Conservation (phyloP, 2,888 invertebrate genomes). For the Fissipunctia ypsillon region DNA sequence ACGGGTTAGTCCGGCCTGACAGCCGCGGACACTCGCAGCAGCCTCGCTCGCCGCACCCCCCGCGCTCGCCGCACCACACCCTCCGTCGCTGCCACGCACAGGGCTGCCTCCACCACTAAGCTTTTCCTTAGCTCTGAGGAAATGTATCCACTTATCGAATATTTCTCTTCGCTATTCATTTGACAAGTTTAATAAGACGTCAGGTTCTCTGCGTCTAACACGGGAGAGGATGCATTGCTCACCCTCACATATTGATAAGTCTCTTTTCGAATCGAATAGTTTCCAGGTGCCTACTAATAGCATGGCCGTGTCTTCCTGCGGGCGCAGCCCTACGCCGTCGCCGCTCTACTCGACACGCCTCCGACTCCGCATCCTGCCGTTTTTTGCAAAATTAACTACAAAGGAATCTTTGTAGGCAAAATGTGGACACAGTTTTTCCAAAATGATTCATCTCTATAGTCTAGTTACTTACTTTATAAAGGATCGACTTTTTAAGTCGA, state of each 20-base stretch:
- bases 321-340: slow-evolving; percentile 72
- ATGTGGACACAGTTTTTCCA: slow-evolving; percentile 70
- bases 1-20: slow-evolving; percentile 90
- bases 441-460: slow-evolving; percentile 60
- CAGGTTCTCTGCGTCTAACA: slow-evolving; percentile 49
- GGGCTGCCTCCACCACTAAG: slow-evolving; percentile 60
- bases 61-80: slow-evolving; percentile 62
- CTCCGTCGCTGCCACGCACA: slow-evolving; percentile 57
- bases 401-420: slow-evolving; percentile 82
- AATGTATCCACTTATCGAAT: slow-evolving; percentile 26
- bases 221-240: slow-evolving; percentile 43
- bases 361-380: slow-evolving; percentile 85
- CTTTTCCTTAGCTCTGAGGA: slow-evolving; percentile 27
- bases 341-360: slow-evolving; percentile 84
- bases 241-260: slow-evolving; percentile 52
- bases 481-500: slow-evolving; percentile 58
- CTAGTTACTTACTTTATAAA: slow-evolving; percentile 35
- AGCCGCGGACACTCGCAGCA: slow-evolving; percentile 87
- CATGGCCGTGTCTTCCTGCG: slow-evolving; percentile 31
- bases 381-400: slow-evolving; percentile 86
- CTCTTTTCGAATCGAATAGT: slow-evolving; percentile 44
- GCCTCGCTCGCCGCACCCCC: slow-evolving; percentile 77
- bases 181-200: slow-evolving; percentile 46
- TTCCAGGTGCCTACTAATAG: slow-evolving; percentile 58
- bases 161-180: slow-evolving; percentile 30